Percentiles rank a stretch among this genome's conserved stretches.
Evolutionary conservation across 1,140 invertebrate species (phyloP).

Genomic region (Drosophila tristis): DNA sequence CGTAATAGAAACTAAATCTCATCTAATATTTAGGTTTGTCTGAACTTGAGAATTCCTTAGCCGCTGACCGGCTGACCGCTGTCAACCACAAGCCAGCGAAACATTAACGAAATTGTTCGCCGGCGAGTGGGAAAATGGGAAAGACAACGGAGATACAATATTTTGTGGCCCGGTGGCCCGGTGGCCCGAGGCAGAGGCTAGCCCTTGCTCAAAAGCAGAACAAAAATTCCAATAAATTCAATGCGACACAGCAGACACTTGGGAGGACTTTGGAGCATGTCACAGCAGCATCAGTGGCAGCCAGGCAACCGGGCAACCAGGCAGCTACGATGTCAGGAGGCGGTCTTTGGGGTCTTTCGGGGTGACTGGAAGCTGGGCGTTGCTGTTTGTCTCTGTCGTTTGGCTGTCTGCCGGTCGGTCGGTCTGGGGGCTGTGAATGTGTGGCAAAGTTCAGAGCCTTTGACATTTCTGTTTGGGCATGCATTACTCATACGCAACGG

Average conservation of each 20-base stretch:
- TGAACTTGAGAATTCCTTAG: conserved; percentile 25
- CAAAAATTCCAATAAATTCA: conserved; percentile 83
- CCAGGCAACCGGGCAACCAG: conserved; percentile 1
- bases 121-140: conserved; percentile 29
- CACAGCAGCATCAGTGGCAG: conserved; percentile 54
- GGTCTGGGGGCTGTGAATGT: conserved; percentile 37
- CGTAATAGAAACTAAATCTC: conserved; percentile 65
- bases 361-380: conserved; percentile 6
- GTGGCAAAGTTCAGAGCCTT: conserved; percentile 79
- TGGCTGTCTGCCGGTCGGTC: conserved; percentile 10
- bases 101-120: conserved; percentile 75
- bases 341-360: not conserved
- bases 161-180: conserved; percentile 48
- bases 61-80: conserved; percentile 50
- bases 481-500: conserved; percentile 78
- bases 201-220: conserved; percentile 51
- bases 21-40: conserved; percentile 74
- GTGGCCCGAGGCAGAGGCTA: conserved; percentile 17
- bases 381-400: conserved; percentile 68
- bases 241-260: conserved; percentile 81
- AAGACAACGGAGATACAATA: conserved; percentile 52
- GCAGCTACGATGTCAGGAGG: conserved; percentile 31
- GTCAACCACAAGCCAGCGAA: conserved; percentile 63
- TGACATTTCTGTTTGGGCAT: conserved; percentile 72
- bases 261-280: conserved; percentile 78